These are phyloP conservation scores for Diadema setosum DNA, from an alignment of 35 echinoderm and acorn worm species.

Conservation along the genomic window DNA sequence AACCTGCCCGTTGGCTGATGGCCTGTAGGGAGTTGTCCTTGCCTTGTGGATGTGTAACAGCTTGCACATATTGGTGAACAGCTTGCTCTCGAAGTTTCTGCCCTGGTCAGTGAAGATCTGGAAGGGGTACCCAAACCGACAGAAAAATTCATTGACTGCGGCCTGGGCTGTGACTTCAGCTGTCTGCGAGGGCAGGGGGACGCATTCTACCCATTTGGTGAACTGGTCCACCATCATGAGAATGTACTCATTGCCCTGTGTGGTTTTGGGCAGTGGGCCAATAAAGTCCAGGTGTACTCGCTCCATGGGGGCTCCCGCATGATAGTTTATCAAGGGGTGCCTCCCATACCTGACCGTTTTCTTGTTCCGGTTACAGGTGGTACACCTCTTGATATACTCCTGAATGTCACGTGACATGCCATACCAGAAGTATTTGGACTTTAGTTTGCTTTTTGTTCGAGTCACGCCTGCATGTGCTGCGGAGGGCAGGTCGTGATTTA, in stretches of 20 bases:
- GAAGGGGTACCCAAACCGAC: neutral
- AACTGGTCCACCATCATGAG: slow-evolving; percentile 17
- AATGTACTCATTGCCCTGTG: slow-evolving; percentile 18
- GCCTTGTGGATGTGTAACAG: slow-evolving; percentile 39
- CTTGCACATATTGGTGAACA: neutral
- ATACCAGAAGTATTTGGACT: slow-evolving; percentile 22
- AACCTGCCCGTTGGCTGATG: no score
- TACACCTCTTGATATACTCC: neutral
- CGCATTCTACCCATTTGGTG: slow-evolving; percentile 13
- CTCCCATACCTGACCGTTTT: neutral
- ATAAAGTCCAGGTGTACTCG: slow-evolving; percentile 32
- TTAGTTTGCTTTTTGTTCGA: neutral
- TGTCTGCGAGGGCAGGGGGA: neutral
- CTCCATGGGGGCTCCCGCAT: slow-evolving; percentile 8
- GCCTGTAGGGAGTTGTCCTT: no score
- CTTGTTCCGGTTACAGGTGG: slow-evolving; percentile 12
- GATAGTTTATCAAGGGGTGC: neutral
- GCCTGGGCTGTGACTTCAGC: slow-evolving; percentile 16
- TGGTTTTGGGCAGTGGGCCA: slow-evolving; percentile 18
- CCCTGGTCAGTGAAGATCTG: slow-evolving; percentile 29
- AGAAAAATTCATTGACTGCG: neutral
- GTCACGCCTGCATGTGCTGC: slow-evolving; percentile 3
- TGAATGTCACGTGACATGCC: neutral
- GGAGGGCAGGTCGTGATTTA: no score
- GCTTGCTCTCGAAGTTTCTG: slow-evolving; percentile 48